phyloP scores from a whole-genome alignment of 2,888 invertebrate species.

The Rhamphomyia laevipes region DNA sequence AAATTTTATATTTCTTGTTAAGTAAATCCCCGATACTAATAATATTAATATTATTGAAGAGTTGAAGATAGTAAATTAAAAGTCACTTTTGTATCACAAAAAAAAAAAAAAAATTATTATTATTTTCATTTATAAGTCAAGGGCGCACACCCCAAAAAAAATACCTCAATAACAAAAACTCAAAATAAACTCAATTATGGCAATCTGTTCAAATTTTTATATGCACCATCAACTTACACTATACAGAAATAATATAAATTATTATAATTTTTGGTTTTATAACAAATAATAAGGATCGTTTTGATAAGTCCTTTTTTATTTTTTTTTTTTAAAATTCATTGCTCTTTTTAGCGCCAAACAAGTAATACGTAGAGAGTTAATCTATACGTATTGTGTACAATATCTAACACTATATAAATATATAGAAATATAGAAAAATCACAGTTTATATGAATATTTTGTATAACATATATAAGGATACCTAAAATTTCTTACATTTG shows the following conservation, averaged over 20 bases:
- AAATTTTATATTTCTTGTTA: slow-evolving; percentile 5
- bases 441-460: no score
- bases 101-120: not conserved
- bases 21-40: no score
- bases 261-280: not conserved
- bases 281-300: not conserved
- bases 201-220: slow-evolving; percentile 37
- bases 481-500: no score
- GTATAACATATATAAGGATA: no score
- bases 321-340: not conserved
- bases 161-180: not conserved
- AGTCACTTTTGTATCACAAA: not conserved
- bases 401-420: no score
- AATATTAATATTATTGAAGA: slow-evolving; percentile 3
- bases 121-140: not conserved
- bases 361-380: no score
- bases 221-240: not conserved
- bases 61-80: not conserved
- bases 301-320: not conserved
- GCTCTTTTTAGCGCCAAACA: not conserved
- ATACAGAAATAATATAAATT: not conserved
- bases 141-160: slow-evolving; percentile 1
- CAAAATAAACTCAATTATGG: slow-evolving; percentile 35
- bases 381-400: no score
- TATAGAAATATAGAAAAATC: no score